Evolutionary conservation across 2,888 invertebrate species (phyloP).

Genomic region (Scotopteryx bipunctaria): DNA sequence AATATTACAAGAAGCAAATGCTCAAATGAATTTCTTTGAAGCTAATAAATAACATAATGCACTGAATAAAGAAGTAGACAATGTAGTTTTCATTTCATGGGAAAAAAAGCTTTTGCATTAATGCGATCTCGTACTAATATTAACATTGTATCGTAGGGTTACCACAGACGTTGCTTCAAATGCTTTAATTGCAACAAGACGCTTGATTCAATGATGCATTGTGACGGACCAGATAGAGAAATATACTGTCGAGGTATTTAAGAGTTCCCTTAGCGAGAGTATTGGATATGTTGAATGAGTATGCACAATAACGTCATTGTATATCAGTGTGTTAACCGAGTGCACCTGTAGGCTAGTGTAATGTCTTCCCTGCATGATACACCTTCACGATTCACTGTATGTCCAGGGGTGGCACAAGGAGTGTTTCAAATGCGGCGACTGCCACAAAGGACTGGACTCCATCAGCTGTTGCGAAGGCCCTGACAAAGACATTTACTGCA

Average conservation of each 20-base stretch:
- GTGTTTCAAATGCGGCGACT: conserved; percentile 96
- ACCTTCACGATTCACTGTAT: conserved; percentile 73
- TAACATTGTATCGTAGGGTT: conserved; percentile 85
- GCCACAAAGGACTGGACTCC: conserved; percentile 94
- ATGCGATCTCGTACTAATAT: conserved; percentile 24
- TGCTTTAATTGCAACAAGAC: conserved; percentile 93
- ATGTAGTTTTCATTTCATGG: not conserved
- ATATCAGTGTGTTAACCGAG: conserved; percentile 67
- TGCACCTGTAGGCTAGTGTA: conserved; percentile 51
- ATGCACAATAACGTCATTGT: conserved; percentile 60
- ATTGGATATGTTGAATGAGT: conserved; percentile 43
- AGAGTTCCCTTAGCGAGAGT: conserved; percentile 20
- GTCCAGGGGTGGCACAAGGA: conserved; percentile 95
- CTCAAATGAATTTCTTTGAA: not conserved
- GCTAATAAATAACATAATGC: not conserved
- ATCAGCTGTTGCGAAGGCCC: conserved; percentile 96
- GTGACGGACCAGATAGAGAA: conserved; percentile 95
- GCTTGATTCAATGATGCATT: conserved; percentile 94
- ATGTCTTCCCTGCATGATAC: conserved; percentile 61
- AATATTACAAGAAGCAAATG: not conserved
- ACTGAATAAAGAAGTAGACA: not conserved
- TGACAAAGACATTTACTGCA: conserved; percentile 98
- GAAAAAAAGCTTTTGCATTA: conserved; percentile 15
- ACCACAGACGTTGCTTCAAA: conserved; percentile 95
- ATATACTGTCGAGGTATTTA: conserved; percentile 95